Evolutionary conservation across 2,797 vertebrate genomes (phyloP), one percentile per base, ranked within the genome.

Genomic region (Telmatherina bonti): DNA sequence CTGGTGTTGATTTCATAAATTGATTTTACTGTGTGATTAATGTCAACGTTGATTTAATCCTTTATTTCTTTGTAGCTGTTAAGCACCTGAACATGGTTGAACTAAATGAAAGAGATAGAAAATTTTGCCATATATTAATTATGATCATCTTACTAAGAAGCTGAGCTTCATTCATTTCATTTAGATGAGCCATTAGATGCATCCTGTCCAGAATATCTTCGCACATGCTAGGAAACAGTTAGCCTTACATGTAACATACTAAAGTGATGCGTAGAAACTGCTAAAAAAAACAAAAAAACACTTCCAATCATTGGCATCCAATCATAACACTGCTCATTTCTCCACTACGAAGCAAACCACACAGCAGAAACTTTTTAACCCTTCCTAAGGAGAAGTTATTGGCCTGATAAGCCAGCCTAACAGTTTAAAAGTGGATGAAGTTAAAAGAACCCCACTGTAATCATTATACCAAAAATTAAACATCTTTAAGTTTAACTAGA

Each of bases 1-100:
- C 92, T 90, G 90, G 87, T 95, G 93, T 94, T 90, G 79, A 89
- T 82, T 84, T 85, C 64, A 64, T 47, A 20, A 13, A 20, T 49
- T 62, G 31, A 7, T 26, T 81, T 36, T 10, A 27, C 5, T 8
- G 24, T 49, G 49, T 81, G 11, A 74, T 75, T 58, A 1, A 56
- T 63, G 35, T 22, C 15, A 35, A 43, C n/a, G 8, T 38, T 47
- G 2, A 4, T 0, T 6, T n/a, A 49, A 54, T 52, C 20, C 51
- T 0, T 10, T 52, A n/a, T 66, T 0, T 12, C 29, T 2, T 29
- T 27, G 13, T 29, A 18, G n/a, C 0, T 41, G 27, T 31, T 55
- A 33, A 27, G 11, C 41, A 56, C 12, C 10, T 5, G 45, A 56
- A 38, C 24, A 55, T n/a, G n/a, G n/a, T n/a, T n/a, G n/a, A n/a